Evolutionary conservation across 2,797 vertebrate species (phyloP).

Genomic region (Pseudopleuronectes americanus): DNA sequence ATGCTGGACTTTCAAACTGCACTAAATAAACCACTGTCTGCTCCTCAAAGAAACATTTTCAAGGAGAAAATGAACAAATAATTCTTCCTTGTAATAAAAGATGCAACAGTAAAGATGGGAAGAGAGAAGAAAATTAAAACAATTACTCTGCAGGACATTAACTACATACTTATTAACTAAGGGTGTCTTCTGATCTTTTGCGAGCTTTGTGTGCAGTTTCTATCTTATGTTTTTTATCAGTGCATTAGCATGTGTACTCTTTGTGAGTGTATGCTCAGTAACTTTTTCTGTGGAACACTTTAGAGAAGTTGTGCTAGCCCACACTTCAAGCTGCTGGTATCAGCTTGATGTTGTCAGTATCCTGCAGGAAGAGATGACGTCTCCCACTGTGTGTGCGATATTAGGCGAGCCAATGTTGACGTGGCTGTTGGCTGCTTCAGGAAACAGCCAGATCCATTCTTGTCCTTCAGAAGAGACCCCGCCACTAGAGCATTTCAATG

Average conservation of each 20-base stretch:
- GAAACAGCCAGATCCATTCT: slow-evolving; percentile 29
- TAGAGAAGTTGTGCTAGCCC: slow-evolving; percentile 17
- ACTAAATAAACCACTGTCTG: no score
- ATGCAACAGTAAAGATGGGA: no score
- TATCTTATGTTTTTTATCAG: slow-evolving; percentile 2
- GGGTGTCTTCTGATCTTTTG: neutral
- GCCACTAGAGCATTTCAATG: slow-evolving; percentile 15
- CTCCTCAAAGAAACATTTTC: no score
- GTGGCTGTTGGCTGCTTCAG: slow-evolving; percentile 51
- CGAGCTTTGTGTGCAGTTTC: neutral
- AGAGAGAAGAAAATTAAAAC: no score
- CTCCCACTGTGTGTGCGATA: slow-evolving; percentile 62
- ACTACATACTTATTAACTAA: no score
- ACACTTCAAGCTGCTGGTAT: slow-evolving; percentile 38
- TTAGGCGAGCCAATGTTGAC: slow-evolving; percentile 50
- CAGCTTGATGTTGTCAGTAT: slow-evolving; percentile 53
- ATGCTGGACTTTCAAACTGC: no score
- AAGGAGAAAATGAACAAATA: no score
- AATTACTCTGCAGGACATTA: no score
- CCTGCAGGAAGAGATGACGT: slow-evolving; percentile 55
- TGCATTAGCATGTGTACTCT: neutral
- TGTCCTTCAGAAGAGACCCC: slow-evolving; percentile 20
- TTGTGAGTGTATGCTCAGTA: neutral
- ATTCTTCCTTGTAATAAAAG: no score
- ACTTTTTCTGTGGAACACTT: slow-evolving; percentile 24